These are phyloP conservation scores for Gadopsis bispinosus DNA, from an alignment of 2,797 vertebrate species.

Conservation along the genomic window DNA sequence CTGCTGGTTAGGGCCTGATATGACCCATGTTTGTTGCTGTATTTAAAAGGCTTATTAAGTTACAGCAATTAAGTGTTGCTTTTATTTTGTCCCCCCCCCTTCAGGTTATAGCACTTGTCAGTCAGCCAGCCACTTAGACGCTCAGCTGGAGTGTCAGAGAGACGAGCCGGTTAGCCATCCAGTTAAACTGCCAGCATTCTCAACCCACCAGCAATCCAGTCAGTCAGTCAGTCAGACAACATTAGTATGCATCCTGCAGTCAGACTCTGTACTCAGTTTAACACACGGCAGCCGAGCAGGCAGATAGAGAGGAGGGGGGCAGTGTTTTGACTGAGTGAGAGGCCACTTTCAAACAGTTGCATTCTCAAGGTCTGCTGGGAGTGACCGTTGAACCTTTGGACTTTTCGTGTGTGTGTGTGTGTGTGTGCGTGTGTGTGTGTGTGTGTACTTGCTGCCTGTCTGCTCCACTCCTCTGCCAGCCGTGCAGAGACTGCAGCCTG, in stretches of 20 bases:
- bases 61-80: slow-evolving; percentile 38
- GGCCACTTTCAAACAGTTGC: slow-evolving; percentile 70
- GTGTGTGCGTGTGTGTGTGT: slow-evolving; percentile 22
- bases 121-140: slow-evolving; percentile 62
- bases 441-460: slow-evolving; percentile 19
- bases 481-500: slow-evolving; percentile 58
- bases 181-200: slow-evolving; percentile 61
- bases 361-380: slow-evolving; percentile 66
- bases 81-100: slow-evolving; percentile 30
- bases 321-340: slow-evolving; percentile 61
- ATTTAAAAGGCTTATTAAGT: slow-evolving; percentile 37
- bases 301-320: slow-evolving; percentile 15
- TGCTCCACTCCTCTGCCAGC: slow-evolving; percentile 48
- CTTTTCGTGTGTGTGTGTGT: slow-evolving; percentile 12
- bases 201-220: slow-evolving; percentile 63
- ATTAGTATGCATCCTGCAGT: slow-evolving; percentile 65
- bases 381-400: slow-evolving; percentile 73
- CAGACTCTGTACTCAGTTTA: slow-evolving; percentile 53
- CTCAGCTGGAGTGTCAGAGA: slow-evolving; percentile 62
- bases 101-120: slow-evolving; percentile 58
- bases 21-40: slow-evolving; percentile 10
- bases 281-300: slow-evolving; percentile 50
- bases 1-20: slow-evolving; percentile 21
- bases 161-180: slow-evolving; percentile 63
- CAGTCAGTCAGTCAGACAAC: slow-evolving; percentile 61